These are phyloP conservation scores for Scaptomyza reducta DNA, from an alignment of 2,888 invertebrate species.

Conservation along the genomic window DNA sequence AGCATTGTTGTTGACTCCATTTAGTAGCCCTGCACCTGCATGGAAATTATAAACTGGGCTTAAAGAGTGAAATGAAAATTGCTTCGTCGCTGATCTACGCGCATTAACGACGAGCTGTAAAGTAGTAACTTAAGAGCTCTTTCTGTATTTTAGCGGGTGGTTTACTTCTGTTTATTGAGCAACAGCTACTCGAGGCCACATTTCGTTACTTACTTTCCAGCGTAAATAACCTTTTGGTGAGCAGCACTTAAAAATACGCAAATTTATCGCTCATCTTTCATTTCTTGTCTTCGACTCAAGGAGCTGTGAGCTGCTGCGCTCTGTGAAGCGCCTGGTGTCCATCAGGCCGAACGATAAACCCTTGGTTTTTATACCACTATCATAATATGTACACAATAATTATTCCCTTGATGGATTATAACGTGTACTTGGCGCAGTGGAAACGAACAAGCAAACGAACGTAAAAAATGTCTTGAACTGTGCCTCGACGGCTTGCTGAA, in stretches of 20 bases:
- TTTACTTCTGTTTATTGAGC: constrained; percentile 40
- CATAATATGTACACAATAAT: constrained; percentile 80
- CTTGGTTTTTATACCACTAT: constrained; percentile 65
- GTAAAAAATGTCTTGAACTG: constrained; percentile 58
- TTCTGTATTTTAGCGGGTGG: constrained; percentile 10
- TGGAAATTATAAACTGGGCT: constrained; percentile 21
- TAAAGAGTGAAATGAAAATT: constrained; percentile 5
- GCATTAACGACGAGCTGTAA: constrained; percentile 33
- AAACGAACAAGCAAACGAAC: constrained; percentile 36
- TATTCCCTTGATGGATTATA: constrained; percentile 79
- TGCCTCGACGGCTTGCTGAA: constrained; percentile 45
- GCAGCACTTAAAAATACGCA: constrained; percentile 54
- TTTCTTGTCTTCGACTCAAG: constrained; percentile 33
- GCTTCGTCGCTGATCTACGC: constrained; percentile 29
- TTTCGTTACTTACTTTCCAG: constrained; percentile 38
- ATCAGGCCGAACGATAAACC: constrained; percentile 65
- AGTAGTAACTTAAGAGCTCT: constrained; percentile 28
- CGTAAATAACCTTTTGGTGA: constrained; percentile 54
- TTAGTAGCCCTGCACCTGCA: constrained; percentile 39
- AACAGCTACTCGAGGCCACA: constrained; percentile 4
- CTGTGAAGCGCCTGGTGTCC: constrained; percentile 40
- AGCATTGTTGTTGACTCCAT: constrained; percentile 26
- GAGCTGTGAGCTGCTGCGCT: not conserved
- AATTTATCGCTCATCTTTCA: constrained; percentile 68
- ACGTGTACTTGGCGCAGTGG: constrained; percentile 62